A percentile compares a stretch with the other conserved stretches of the same genome.
Evolutionary conservation across 2,113 vertebrate species (phyloP).

Genomic region (Hipposideros armiger): DNA sequence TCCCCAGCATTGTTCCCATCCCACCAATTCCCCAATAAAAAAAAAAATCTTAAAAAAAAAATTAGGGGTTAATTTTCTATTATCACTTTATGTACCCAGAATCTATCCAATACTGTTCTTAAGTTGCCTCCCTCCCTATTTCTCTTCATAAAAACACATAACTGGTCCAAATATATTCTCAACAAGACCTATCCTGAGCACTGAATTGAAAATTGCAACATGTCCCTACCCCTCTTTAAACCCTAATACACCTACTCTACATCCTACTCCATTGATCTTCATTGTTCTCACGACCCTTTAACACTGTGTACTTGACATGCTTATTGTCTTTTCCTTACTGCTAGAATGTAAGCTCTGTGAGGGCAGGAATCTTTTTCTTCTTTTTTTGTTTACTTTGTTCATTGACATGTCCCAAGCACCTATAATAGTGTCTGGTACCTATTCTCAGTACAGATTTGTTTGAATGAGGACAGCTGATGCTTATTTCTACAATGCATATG

Average conservation of each 20-base stretch:
- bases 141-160: neutral
- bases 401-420: neutral
- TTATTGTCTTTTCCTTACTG: neutral
- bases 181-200: neutral
- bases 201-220: neutral
- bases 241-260: neutral
- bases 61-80: neutral
- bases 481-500: neutral
- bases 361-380: too few relatives aligned
- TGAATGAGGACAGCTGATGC: neutral
- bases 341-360: neutral
- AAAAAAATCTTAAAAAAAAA: too few relatives aligned
- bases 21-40: too few relatives aligned
- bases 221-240: neutral
- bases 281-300: neutral
- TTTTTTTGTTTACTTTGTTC: neutral
- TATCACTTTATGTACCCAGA: neutral
- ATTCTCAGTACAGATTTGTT: neutral
- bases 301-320: neutral
- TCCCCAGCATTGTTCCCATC: too few relatives aligned
- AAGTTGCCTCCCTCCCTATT: neutral
- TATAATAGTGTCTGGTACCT: neutral
- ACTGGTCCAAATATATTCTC: neutral
- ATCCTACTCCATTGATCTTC: neutral
- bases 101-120: too few relatives aligned